These are phyloP conservation scores for Apamea sordens DNA, from an alignment of 2,888 invertebrate species.

Conservation along the genomic window DNA sequence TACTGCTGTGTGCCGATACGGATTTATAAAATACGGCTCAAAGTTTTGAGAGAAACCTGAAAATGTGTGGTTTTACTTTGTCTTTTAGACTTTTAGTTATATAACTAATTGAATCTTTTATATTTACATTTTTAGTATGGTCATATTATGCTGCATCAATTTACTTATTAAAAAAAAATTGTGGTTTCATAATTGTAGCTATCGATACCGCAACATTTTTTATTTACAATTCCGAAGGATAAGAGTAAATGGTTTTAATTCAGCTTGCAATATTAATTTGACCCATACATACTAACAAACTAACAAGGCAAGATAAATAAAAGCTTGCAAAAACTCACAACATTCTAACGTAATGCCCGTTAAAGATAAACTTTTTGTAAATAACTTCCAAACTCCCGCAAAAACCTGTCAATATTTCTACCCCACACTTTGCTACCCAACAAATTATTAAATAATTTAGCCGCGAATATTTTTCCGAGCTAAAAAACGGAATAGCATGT, in stretches of 20 bases:
- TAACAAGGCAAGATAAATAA: not conserved
- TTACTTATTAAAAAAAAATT: not conserved
- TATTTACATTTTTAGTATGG: not conserved
- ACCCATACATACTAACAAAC: not conserved
- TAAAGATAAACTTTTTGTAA: constrained; percentile 21
- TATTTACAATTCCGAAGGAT: not conserved
- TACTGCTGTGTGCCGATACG: constrained; percentile 25
- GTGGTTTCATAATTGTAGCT: too few species aligned
- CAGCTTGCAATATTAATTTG: not conserved
- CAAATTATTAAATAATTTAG: constrained; percentile 63
- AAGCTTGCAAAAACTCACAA: not conserved
- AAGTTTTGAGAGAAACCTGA: not conserved
- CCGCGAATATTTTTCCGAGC: constrained; percentile 72
- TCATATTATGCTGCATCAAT: not conserved
- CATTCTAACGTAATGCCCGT: not conserved
- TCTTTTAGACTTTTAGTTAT: not conserved
- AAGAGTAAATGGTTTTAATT: not conserved
- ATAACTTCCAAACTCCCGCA: not conserved
- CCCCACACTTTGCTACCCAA: constrained; percentile 46
- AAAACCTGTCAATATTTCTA: constrained; percentile 49
- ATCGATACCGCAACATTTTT: not conserved
- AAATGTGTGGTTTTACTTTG: not conserved
- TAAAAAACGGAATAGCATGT: constrained; percentile 75
- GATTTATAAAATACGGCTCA: constrained; percentile 24
- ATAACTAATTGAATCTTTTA: not conserved